Base-by-base conservation (phyloP, 1,140 invertebrate genomes). In the Drosophila obscura region DNA sequence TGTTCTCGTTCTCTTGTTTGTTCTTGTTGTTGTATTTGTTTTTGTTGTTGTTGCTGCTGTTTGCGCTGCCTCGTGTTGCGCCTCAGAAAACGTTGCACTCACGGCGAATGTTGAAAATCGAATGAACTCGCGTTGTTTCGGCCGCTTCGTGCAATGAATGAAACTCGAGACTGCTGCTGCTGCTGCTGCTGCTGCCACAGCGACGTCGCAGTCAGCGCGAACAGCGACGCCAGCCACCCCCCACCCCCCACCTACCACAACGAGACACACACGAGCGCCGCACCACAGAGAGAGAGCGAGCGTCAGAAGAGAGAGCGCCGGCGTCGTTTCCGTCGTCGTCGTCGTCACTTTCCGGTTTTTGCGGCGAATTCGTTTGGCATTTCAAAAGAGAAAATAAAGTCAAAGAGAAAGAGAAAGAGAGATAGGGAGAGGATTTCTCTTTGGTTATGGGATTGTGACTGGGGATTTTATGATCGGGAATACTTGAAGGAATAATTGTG, bases 41-140 rank as follows among this genome's bases (percentile, higher is more conserved):
- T 5, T 35, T 64, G 35, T 63, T 73, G 46, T 67, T 67, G 19
- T 45, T 63, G 19, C 46, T 26, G 28, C 52, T 52, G 49, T 8
- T 53, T 9, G 43, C 69, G 45, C 53, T 58, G 39, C 43, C 57
- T 57, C 9, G 53, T 61, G 22, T 75, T 48, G 69, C 78, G 62
- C 77, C 49, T 64, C 67, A 65, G 35, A 60, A 78, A 87, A 83
- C 82, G 82, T 78, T 79, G 79, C 83, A 83, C 85, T 88, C 83
- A 88, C 83, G 83, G 75, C 83, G 83, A 89, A 77, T 80, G 83
- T 87, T 55, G 66, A 68, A 60, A 26, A 39, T 43, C 73, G 61
- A 77, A 60, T 63, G 62, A 60, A 72, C 66, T 69, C 73, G 62
- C 62, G 35, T 13, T 39, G 35, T 39, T 2, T 73, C 50, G 61